Conservation (phyloP, 2,797 vertebrate species). For the Fringilla coelebs region DNA sequence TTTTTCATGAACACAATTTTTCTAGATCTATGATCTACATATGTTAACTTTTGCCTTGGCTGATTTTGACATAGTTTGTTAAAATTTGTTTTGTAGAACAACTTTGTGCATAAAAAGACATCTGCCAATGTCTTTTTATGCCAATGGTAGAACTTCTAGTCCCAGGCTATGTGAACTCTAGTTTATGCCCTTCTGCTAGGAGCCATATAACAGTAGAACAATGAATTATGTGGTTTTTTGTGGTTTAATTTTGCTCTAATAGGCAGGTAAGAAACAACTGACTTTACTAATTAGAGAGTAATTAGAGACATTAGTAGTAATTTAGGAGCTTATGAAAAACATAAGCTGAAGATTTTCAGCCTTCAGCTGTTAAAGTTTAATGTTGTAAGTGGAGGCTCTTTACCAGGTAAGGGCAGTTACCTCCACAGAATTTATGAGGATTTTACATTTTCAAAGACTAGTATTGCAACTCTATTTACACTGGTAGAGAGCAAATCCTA, state of each 20-base stretch:
- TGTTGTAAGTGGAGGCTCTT: background rate
- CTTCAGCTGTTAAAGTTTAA: background rate
- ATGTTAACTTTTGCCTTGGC: background rate
- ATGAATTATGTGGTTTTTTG: background rate
- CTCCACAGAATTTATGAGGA: background rate
- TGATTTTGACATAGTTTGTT: background rate
- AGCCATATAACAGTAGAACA: background rate
- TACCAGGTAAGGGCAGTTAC: conserved; percentile 4
- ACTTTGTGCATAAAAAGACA: background rate
- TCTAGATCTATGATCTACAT: background rate
- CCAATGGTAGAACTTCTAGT: conserved; percentile 28
- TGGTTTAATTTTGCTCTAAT: background rate
- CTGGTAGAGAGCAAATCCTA: background rate
- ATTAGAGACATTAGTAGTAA: conserved; percentile 13
- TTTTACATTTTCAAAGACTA: background rate
- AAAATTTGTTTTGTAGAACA: background rate
- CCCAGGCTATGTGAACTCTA: background rate
- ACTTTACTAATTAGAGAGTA: background rate
- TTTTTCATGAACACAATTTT: background rate
- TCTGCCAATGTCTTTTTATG: background rate
- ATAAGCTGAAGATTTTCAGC: conserved; percentile 4
- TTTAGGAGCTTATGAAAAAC: background rate
- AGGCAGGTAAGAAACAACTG: background rate
- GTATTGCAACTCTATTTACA: background rate
- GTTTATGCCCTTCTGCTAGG: conserved; percentile 13